These are phyloP conservation scores for Zophobas morio DNA, from an alignment of 1,140 invertebrate genomes.

Conservation along the genomic window DNA sequence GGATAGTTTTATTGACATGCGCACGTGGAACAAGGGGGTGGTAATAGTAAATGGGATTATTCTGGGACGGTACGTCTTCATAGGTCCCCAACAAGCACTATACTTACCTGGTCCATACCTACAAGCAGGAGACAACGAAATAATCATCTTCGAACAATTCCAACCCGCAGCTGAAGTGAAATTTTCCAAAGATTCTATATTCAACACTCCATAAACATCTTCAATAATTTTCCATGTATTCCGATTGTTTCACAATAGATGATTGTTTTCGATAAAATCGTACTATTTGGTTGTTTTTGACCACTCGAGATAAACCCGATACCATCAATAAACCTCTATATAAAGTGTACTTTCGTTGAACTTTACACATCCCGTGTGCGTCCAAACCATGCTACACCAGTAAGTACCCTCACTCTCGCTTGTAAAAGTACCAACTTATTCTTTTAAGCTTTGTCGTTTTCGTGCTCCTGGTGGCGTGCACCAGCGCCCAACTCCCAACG, in stretches of 20 bases:
- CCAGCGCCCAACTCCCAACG: too few relatives aligned
- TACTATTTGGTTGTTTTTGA: too few relatives aligned
- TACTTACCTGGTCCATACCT: constrained; percentile 75
- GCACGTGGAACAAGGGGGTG: constrained; percentile 71
- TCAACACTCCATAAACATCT: background rate
- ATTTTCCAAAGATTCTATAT: background rate
- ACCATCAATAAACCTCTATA: too few relatives aligned
- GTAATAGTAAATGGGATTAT: constrained; percentile 77
- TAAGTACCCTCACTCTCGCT: too few relatives aligned
- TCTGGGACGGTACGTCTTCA: constrained; percentile 72
- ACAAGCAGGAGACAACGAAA: constrained; percentile 69
- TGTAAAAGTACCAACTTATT: too few relatives aligned
- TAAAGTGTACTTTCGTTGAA: too few relatives aligned
- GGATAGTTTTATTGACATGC: constrained; percentile 67
- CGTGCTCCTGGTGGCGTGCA: too few relatives aligned
- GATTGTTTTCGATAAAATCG: background rate
- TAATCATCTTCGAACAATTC: constrained; percentile 64
- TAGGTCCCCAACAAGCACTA: constrained; percentile 73
- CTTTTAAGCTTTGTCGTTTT: too few relatives aligned
- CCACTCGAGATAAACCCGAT: too few relatives aligned
- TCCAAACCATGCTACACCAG: too few relatives aligned
- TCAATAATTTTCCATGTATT: too few relatives aligned
- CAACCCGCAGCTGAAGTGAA: background rate
- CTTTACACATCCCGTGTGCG: too few relatives aligned
- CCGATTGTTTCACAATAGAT: constrained; percentile 42